Evolutionary conservation across 2,113 vertebrate species (phyloP).

Genomic region (Anarhynchus alexandrinus): DNA sequence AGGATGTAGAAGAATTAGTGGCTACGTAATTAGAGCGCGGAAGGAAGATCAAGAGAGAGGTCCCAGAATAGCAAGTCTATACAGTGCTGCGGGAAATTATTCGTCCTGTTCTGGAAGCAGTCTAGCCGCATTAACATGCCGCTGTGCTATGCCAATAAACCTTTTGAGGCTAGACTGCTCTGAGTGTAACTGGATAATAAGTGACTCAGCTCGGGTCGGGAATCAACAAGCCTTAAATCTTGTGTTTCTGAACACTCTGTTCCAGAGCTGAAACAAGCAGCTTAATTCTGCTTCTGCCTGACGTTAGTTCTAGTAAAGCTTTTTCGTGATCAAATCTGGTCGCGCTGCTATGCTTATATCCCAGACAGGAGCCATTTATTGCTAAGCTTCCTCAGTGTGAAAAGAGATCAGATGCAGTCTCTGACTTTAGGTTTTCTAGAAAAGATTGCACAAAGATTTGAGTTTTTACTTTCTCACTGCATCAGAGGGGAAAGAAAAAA

Average conservation of each 20-base stretch:
- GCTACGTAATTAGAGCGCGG: not conserved
- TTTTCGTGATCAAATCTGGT: not conserved
- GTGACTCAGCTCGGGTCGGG: not conserved
- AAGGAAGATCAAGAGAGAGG: slow-evolving; percentile 9
- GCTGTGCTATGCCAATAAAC: slow-evolving; percentile 17
- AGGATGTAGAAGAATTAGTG: not conserved
- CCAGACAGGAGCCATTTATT: not conserved
- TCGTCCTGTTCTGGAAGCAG: slow-evolving; percentile 16
- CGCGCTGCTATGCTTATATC: not conserved
- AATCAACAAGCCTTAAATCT: not conserved
- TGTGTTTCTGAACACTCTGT: not conserved
- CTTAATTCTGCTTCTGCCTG: not conserved
- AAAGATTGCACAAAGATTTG: not conserved
- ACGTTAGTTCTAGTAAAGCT: slow-evolving; percentile 8
- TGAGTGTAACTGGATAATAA: slow-evolving; percentile 10
- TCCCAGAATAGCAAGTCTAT: slow-evolving; percentile 20
- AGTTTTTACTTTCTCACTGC: not conserved
- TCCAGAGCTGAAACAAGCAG: slow-evolving; percentile 30
- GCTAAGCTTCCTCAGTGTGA: not conserved
- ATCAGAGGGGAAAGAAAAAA: not conserved
- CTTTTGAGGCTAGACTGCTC: not conserved
- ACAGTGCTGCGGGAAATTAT: not conserved
- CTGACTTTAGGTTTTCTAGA: not conserved
- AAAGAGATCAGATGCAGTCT: not conserved
- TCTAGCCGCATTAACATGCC: not conserved